Base-by-base conservation (phyloP, 2,888 invertebrate species). In the Clunio marinus region DNA sequence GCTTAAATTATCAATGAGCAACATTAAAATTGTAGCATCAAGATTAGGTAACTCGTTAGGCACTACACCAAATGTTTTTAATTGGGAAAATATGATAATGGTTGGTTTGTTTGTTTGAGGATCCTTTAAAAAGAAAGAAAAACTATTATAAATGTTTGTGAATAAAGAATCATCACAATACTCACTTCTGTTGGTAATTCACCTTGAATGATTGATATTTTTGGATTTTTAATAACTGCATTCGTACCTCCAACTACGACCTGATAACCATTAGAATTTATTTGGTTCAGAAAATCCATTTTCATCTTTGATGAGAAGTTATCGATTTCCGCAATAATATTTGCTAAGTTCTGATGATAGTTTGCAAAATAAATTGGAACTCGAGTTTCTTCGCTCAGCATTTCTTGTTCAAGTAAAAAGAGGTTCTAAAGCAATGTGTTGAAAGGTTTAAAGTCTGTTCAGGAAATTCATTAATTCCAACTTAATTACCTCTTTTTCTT, bases 181-280 rank as follows among this genome's bases (percentile, higher is more conserved):
- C n/a, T 27, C 46, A 72, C 69, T 69, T 57, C 15, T 7, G 13
- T 45, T 8, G 51, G 58, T 70, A 95, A 80, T 78, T 89, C 91
- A 22, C 93, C 94, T 76, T 93, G 88, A 62, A 97, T 82, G 3
- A 91, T 92, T n/a, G 89, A 86, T 17, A 96, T 85, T 78, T 90
- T 90, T 28, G 91, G 86, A 73, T 94, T 93, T 72, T 86, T 81
- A 74, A 88, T 87, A 2, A 86, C 82, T 67, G 84, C 81, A 27
- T 88, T 87, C 70, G 86, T 85, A 20, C 87, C 82, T 4, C 91
- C 86, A 25, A 95, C 88, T 71, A 93, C 91, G 77, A 79, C 15
- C 80, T 96, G 96, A 80, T 95, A 96, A 8, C 96, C 96, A 81
- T 95, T 96, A 0, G 93, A 94, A 17, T 93, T 89, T n/a, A 96